Evolutionary conservation across 2,888 invertebrate genomes (phyloP).

Genomic region (Ptychoptera contaminata): DNA sequence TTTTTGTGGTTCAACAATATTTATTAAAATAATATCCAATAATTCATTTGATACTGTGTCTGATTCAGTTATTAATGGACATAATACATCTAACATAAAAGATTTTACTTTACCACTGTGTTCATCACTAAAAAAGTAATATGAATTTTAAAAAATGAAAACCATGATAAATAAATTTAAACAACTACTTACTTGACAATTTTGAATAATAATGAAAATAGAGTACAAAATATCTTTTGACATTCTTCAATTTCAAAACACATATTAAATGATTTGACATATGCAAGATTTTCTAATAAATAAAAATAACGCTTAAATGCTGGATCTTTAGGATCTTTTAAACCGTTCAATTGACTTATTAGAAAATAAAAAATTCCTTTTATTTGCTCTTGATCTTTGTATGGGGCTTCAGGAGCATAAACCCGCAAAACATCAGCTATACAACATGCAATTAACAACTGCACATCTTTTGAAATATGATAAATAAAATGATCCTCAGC

Average conservation of each 20-base stretch:
- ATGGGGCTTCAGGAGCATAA: slow-evolving; percentile 95
- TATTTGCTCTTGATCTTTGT: slow-evolving; percentile 88
- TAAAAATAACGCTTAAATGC: slow-evolving; percentile 97
- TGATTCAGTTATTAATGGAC: slow-evolving; percentile 87
- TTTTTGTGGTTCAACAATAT: slow-evolving; percentile 88
- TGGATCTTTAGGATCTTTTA: slow-evolving; percentile 92
- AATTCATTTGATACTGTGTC: slow-evolving; percentile 90
- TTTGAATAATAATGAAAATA: slow-evolving; percentile 87
- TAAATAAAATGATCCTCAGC: slow-evolving; percentile 86
- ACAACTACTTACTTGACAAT: slow-evolving; percentile 72
- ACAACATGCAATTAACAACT: slow-evolving; percentile 89
- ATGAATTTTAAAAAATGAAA: neutral
- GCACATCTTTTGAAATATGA: slow-evolving; percentile 82
- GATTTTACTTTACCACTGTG: slow-evolving; percentile 92
- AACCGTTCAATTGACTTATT: slow-evolving; percentile 81
- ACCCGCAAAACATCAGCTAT: slow-evolving; percentile 93
- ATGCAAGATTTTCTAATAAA: slow-evolving; percentile 88
- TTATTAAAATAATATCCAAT: slow-evolving; percentile 82
- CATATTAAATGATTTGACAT: slow-evolving; percentile 97
- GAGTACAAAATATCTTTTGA: slow-evolving; percentile 87
- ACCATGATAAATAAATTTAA: neutral
- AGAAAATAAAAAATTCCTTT: slow-evolving; percentile 85
- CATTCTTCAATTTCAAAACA: slow-evolving; percentile 96
- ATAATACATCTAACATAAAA: slow-evolving; percentile 91
- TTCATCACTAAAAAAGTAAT: slow-evolving; percentile 52